Conservation (phyloP, 1,140 invertebrate species). For the Drosophila arawakana region DNA sequence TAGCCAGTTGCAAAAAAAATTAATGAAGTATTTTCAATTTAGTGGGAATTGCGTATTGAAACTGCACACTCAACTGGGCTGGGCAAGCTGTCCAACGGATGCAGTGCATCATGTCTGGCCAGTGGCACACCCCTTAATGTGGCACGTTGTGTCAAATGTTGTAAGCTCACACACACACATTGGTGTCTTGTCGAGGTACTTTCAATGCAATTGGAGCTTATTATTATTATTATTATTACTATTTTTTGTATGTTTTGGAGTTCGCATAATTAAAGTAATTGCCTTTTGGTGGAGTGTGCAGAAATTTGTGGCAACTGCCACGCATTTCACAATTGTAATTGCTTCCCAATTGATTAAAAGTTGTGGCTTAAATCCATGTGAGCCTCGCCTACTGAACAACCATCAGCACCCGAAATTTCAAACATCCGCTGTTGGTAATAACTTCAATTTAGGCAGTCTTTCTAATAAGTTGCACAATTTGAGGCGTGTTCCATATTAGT, state of each 20-base stretch:
- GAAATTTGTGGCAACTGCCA: slow-evolving; percentile 39
- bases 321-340: slow-evolving; percentile 55
- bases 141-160: slow-evolving; percentile 18
- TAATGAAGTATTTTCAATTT: slow-evolving; percentile 43
- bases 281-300: slow-evolving; percentile 37
- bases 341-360: slow-evolving; percentile 40
- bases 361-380: slow-evolving; percentile 10
- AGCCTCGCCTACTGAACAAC: slow-evolving; percentile 6
- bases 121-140: slow-evolving; percentile 42
- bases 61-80: slow-evolving; percentile 6
- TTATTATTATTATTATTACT: slow-evolving; percentile 9
- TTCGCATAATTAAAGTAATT: slow-evolving; percentile 61
- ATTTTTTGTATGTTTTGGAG: slow-evolving; percentile 16
- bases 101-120: slow-evolving; percentile 45
- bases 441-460: slow-evolving; percentile 20
- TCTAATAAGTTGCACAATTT: slow-evolving; percentile 29
- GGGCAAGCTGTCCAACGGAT: slow-evolving; percentile 43
- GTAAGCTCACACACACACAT: slow-evolving; percentile 14
- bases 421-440: slow-evolving; percentile 8
- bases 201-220: slow-evolving; percentile 39
- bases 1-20: slow-evolving; percentile 35
- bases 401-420: not conserved
- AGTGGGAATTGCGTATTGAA: not conserved
- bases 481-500: slow-evolving; percentile 7
- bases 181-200: slow-evolving; percentile 32